A percentile compares a stretch with the other conserved stretches of the same genome.
Conservation (phyloP, 1,140 invertebrate species). For the Oreohelix idahoensis region DNA sequence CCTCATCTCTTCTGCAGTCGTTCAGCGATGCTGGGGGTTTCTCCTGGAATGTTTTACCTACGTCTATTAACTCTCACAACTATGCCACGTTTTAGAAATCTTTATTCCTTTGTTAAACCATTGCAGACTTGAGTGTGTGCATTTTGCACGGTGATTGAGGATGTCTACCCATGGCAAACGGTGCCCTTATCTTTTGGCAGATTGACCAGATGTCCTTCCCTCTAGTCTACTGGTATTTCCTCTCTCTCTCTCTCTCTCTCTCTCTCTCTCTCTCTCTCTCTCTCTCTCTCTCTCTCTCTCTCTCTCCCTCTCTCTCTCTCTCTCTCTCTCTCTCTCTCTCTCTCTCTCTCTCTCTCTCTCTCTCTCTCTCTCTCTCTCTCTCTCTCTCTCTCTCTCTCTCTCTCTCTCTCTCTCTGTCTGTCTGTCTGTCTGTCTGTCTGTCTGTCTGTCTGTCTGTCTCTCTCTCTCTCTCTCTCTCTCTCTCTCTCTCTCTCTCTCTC, state of each 20-base stretch:
- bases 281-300: not conserved
- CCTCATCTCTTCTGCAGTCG: too few relatives aligned
- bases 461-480: not conserved
- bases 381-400: slow-evolving; percentile 6
- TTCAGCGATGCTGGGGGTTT: too few relatives aligned
- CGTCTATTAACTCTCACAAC: too few relatives aligned
- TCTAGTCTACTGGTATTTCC: not conserved
- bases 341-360: not conserved
- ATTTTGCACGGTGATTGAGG: too few relatives aligned
- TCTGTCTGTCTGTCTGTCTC: not conserved
- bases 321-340: not conserved
- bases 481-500: not conserved
- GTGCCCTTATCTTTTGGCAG: too few relatives aligned
- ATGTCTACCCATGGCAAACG: too few relatives aligned
- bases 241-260: not conserved
- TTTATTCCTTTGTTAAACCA: too few relatives aligned
- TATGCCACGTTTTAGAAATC: too few relatives aligned
- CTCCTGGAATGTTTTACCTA: too few relatives aligned
- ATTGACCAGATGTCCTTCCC: too few relatives aligned
- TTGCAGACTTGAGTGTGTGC: too few relatives aligned
- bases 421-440: not conserved
- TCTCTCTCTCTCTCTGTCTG: not conserved
- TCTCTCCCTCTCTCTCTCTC: not conserved
- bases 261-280: not conserved
- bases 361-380: not conserved